Evolutionary conservation across 2,797 vertebrate species (phyloP), one percentile per base, ranked within the genome.

Genomic region (Sternotherus odoratus): DNA sequence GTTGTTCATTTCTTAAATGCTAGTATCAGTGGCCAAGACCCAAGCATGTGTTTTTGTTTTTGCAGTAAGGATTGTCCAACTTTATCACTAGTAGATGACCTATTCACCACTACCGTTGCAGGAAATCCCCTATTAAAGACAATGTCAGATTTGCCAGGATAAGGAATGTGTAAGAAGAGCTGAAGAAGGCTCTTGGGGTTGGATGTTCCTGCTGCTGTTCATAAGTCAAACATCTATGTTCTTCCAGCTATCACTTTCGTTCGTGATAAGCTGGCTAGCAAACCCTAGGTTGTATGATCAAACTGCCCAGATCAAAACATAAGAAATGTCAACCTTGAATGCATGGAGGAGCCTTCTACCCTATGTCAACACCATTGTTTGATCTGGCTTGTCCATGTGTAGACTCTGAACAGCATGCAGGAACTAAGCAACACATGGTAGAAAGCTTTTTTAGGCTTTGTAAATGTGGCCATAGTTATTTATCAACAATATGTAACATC

Each of bases 381-480:
- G 77, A 93, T 57, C 56, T 86, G 50, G 6, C 77, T 77, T 87
- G 57, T 77, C 48, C 1, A 0, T 2, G 0, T 26, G 1, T 83
- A 46, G 16, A n/a, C 28, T 86, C 86, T 60, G 26, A 53, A 60
- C 28, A 51, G 12, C 0, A 0, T 48, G 3, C 4, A 3, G 12
- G 78, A 88, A 11, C 19, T 12, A 49, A 79, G 48, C 54, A 85
- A 60, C 36, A 26, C 4, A 0, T 28, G 26, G 9, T 69, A 33
- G 51, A 69, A n/a, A 56, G 23, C 36, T 10, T 83, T 66, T 9
- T 33, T 63, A 33, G 4, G 15, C 6, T 60, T 43, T 56, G 5
- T 80, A 69, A 43, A 77, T 8, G 17, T 50, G 43, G 28, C 28
- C 56, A 13, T 19, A 19, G 36, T 72, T 50, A 17, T 57, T 36